These are phyloP conservation scores for Exocentrus adspersus DNA, from an alignment of 2,888 invertebrate species.

Conservation along the genomic window DNA sequence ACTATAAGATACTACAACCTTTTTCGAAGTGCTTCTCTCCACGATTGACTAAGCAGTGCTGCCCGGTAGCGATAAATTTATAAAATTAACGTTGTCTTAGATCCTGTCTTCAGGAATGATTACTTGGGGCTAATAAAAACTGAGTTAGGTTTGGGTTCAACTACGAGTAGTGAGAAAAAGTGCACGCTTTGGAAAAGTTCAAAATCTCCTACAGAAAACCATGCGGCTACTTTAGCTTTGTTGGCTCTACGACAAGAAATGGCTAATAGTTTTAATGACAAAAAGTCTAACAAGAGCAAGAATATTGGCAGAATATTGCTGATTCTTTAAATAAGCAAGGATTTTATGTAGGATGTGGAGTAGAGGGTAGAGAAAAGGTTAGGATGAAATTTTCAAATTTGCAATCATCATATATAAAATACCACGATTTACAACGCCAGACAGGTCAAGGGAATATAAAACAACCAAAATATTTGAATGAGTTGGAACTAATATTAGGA, in stretches of 20 bases:
- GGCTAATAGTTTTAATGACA: not conserved
- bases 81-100: too few species aligned
- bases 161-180: too few species aligned
- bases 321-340: not conserved
- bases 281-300: not conserved
- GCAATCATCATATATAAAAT: slow-evolving; percentile 11
- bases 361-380: slow-evolving; percentile 7
- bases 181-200: not conserved
- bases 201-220: not conserved
- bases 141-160: too few species aligned
- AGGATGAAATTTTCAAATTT: slow-evolving; percentile 8
- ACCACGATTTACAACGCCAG: slow-evolving; percentile 14
- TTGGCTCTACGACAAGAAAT: not conserved
- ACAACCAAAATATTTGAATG: slow-evolving; percentile 16
- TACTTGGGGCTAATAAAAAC: too few species aligned
- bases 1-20: too few species aligned
- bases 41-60: too few species aligned
- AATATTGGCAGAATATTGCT: not conserved
- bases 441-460: slow-evolving; percentile 20
- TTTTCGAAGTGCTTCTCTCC: too few species aligned
- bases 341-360: not conserved
- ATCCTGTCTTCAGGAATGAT: too few species aligned
- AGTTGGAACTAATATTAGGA: slow-evolving; percentile 18
- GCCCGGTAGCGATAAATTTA: too few species aligned
- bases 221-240: not conserved